Conservation (phyloP, 2,888 invertebrate genomes). For the Labia minor region DNA sequence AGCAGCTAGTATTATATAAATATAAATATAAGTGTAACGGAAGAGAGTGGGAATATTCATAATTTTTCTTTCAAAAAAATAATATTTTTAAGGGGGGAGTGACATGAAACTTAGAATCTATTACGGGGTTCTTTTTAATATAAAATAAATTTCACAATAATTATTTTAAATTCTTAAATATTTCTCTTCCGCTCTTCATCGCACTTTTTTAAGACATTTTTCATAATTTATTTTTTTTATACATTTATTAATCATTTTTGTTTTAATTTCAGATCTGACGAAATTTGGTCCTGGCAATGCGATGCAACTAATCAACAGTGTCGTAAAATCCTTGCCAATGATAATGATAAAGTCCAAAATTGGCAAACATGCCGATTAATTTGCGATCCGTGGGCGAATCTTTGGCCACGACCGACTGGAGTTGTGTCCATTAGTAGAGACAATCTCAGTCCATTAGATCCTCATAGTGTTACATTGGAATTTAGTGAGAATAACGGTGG, state of each 20-base stretch:
- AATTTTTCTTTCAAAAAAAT: too few species aligned
- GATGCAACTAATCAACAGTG: conserved; percentile 17
- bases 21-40: too few species aligned
- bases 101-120: too few species aligned
- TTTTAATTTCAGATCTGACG: not conserved
- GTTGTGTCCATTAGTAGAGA: conserved; percentile 34
- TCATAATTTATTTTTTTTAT: not conserved
- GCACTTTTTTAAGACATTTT: too few species aligned
- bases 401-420: conserved; percentile 59
- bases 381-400: conserved; percentile 29
- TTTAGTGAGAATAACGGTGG: conserved; percentile 1
- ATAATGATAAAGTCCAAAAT: conserved; percentile 14
- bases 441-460: conserved; percentile 37
- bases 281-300: conserved; percentile 24
- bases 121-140: too few species aligned
- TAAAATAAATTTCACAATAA: too few species aligned
- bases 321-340: conserved; percentile 20
- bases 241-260: not conserved
- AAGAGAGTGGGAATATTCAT: too few species aligned
- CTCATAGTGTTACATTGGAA: conserved; percentile 43
- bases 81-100: too few species aligned
- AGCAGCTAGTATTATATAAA: too few species aligned
- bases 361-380: conserved; percentile 24
- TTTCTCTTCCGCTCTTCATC: too few species aligned
- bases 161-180: too few species aligned